phyloP scores from a whole-genome alignment of 2,888 invertebrate species.

The Cartodere bifasciata region DNA sequence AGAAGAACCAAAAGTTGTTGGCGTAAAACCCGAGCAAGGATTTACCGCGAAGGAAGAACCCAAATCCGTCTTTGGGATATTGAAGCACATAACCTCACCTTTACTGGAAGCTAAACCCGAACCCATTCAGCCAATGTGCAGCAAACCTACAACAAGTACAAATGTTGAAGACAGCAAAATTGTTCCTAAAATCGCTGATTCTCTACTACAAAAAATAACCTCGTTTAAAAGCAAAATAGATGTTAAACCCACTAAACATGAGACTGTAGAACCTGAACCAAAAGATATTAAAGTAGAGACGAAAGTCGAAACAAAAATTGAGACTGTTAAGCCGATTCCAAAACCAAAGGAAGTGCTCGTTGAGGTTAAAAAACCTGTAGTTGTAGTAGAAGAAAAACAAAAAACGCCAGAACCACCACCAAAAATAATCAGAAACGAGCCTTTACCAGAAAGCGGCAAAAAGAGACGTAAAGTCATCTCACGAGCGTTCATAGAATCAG shows the following conservation, averaged over 20 bases:
- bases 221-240: conserved; percentile 27
- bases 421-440: background rate
- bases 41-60: conserved; percentile 12
- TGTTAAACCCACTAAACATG: conserved; percentile 15
- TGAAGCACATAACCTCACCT: conserved; percentile 29
- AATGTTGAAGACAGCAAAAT: conserved; percentile 31
- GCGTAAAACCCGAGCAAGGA: conserved; percentile 25
- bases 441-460: conserved; percentile 14
- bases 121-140: too few relatives aligned
- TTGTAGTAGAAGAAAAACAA: background rate
- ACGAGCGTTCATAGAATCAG: conserved; percentile 41
- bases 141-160: too few relatives aligned
- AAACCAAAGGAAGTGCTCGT: conserved; percentile 7
- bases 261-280: conserved; percentile 19
- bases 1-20: conserved; percentile 18
- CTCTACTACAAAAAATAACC: conserved; percentile 31
- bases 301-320: conserved; percentile 22
- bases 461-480: conserved; percentile 30
- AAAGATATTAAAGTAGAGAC: conserved; percentile 12
- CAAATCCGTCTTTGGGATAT: conserved; percentile 12
- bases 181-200: conserved; percentile 33
- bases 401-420: background rate
- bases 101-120: conserved; percentile 34
- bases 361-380: background rate
- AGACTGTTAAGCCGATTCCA: conserved; percentile 15